phyloP scores from a whole-genome alignment of 2,113 vertebrate genomes.

The Misgurnus anguillicaudatus region DNA sequence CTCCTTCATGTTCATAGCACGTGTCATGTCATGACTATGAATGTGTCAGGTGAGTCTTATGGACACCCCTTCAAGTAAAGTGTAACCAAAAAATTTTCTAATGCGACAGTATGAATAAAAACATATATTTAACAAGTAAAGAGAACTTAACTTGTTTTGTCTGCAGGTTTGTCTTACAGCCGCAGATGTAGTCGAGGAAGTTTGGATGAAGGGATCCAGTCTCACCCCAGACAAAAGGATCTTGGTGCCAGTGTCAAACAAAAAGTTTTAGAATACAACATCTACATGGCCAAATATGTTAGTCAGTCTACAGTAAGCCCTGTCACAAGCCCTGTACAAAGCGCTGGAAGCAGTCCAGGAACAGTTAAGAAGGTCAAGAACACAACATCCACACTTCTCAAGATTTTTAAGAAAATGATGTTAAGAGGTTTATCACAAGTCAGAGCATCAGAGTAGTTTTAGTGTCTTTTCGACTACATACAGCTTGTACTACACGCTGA shows the following conservation, averaged over 20 bases:
- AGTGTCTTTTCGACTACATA: too few relatives aligned
- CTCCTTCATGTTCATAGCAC: too few relatives aligned
- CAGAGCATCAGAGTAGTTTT: too few relatives aligned
- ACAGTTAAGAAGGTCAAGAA: conserved; percentile 83
- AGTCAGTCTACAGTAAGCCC: conserved; percentile 79
- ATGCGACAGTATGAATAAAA: too few relatives aligned
- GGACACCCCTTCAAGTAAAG: too few relatives aligned
- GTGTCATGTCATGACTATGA: too few relatives aligned
- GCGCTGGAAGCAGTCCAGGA: conserved; percentile 89
- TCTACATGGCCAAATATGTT: conserved; percentile 94
- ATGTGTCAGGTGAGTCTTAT: too few relatives aligned
- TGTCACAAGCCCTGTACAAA: conserved; percentile 78
- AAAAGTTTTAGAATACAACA: conserved; percentile 89
- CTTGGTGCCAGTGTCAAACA: conserved; percentile 73
- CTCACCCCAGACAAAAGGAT: conserved; percentile 83
- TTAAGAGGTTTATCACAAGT: too few relatives aligned
- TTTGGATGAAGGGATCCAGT: conserved; percentile 80
- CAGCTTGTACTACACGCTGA: too few relatives aligned
- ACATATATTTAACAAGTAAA: neutral
- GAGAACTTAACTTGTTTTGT: conserved; percentile 37
- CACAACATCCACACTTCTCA: neutral
- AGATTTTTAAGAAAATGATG: too few relatives aligned
- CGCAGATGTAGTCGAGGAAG: conserved; percentile 92
- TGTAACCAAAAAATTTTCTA: too few relatives aligned
- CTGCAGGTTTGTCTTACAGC: conserved; percentile 80